A percentile compares a stretch with the other conserved stretches of the same genome.
These are phyloP conservation scores for Parasteatoda lunata DNA, from an alignment of 2,888 invertebrate species.

Conservation along the genomic window DNA sequence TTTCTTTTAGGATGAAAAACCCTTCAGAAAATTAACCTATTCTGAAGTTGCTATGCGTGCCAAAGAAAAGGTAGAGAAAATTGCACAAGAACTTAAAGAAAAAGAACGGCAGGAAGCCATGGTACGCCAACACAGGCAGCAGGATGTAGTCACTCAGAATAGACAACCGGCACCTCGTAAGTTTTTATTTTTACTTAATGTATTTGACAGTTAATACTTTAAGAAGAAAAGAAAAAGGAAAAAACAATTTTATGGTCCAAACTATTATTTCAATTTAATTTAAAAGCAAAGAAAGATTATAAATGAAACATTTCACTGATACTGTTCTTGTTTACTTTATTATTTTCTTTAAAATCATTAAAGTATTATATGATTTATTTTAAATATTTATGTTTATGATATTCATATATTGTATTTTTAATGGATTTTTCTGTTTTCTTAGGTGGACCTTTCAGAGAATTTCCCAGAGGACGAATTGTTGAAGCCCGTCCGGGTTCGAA, in stretches of 20 bases:
- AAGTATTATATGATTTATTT: background rate
- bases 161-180: slow-evolving; percentile 54
- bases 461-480: slow-evolving; percentile 48
- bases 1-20: slow-evolving; percentile 63
- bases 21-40: slow-evolving; percentile 67
- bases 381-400: background rate
- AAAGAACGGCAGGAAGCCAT: slow-evolving; percentile 64
- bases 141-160: slow-evolving; percentile 60
- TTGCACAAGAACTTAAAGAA: slow-evolving; percentile 62
- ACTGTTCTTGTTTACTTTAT: too few species aligned
- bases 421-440: slow-evolving; percentile 2
- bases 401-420: too few species aligned
- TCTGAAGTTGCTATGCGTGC: slow-evolving; percentile 68
- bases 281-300: too few species aligned
- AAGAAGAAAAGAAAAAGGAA: too few species aligned
- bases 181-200: background rate
- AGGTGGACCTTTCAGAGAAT: slow-evolving; percentile 62
- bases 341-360: too few species aligned
- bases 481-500: slow-evolving; percentile 55
- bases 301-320: too few species aligned
- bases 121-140: slow-evolving; percentile 62
- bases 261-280: too few species aligned
- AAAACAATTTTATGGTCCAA: too few species aligned
- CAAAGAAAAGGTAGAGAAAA: slow-evolving; percentile 65
- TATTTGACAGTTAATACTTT: too few species aligned